Percentiles rank a stretch among this genome's conserved stretches.
Conservation (phyloP, 2,113 vertebrate species). For the Atlantisia rogersi region DNA sequence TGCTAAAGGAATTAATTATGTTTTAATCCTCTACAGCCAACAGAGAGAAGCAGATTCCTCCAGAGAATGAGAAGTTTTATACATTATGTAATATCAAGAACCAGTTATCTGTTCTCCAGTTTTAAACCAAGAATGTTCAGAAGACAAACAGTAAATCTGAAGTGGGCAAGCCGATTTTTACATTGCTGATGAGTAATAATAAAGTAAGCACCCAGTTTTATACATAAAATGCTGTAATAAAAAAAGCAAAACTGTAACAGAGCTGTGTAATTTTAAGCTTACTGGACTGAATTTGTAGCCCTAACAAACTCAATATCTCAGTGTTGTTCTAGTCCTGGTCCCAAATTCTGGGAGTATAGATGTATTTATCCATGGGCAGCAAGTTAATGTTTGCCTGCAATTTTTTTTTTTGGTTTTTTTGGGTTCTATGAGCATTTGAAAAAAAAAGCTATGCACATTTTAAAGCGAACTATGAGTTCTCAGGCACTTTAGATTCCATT, state of each 20-base stretch:
- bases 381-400: not conserved
- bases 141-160: not conserved
- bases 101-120: not conserved
- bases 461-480: not conserved
- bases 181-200: not conserved
- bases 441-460: not conserved
- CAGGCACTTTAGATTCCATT: not conserved
- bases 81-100: not conserved
- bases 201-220: not conserved
- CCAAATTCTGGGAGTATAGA: not conserved
- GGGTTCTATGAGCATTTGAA: not conserved
- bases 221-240: not conserved
- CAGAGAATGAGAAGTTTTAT: not conserved
- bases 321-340: not conserved
- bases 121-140: not conserved
- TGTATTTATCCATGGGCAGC: not conserved
- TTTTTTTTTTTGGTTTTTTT: not conserved
- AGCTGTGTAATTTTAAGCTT: not conserved
- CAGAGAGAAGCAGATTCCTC: not conserved
- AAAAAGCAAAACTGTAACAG: not conserved
- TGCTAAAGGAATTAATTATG: not conserved
- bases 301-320: not conserved
- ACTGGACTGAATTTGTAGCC: not conserved
- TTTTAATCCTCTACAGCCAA: not conserved
- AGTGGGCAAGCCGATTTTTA: not conserved